Percentiles rank a stretch among this genome's conserved stretches.
Evolutionary conservation across 2,797 vertebrate genomes (phyloP).

Genomic region (Fistularia commersonii): DNA sequence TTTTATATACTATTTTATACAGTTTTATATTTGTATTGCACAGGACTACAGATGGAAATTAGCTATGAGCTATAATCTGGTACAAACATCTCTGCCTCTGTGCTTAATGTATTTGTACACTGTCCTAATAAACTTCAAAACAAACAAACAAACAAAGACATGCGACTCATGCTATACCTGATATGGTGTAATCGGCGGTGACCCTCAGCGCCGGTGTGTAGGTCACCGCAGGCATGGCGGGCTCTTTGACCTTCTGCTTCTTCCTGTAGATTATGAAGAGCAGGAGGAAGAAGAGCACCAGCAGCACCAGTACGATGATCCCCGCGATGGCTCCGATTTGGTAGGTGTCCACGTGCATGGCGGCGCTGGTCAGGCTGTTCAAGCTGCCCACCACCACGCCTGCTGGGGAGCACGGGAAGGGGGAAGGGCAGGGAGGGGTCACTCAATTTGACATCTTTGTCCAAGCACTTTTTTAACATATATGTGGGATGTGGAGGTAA

Average conservation of each 20-base stretch:
- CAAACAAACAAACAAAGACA: too few species aligned
- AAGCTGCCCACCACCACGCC: conserved; percentile 86
- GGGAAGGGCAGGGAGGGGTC: background rate
- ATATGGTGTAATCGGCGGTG: conserved; percentile 81
- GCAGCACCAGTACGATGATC: conserved; percentile 86
- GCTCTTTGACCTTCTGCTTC: conserved; percentile 91
- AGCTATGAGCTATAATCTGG: too few species aligned
- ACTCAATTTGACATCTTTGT: too few species aligned
- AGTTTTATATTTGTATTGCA: too few species aligned
- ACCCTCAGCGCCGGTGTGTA: conserved; percentile 89
- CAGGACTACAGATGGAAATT: too few species aligned
- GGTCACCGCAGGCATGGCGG: conserved; percentile 85
- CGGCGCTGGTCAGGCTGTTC: conserved; percentile 89
- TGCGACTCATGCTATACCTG: conserved; percentile 69
- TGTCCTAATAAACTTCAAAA: too few species aligned
- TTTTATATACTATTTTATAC: too few species aligned
- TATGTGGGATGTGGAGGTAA: too few species aligned
- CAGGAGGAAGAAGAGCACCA: conserved; percentile 87
- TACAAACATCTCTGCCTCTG: too few species aligned
- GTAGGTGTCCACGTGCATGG: conserved; percentile 87
- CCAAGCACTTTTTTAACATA: too few species aligned
- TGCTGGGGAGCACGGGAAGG: conserved; percentile 60
- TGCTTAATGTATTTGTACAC: too few species aligned
- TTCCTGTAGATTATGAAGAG: conserved; percentile 91
- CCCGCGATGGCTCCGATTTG: conserved; percentile 91